phyloP scores from a whole-genome alignment of 2,113 vertebrate genomes.

The Pelodiscus sinensis region DNA sequence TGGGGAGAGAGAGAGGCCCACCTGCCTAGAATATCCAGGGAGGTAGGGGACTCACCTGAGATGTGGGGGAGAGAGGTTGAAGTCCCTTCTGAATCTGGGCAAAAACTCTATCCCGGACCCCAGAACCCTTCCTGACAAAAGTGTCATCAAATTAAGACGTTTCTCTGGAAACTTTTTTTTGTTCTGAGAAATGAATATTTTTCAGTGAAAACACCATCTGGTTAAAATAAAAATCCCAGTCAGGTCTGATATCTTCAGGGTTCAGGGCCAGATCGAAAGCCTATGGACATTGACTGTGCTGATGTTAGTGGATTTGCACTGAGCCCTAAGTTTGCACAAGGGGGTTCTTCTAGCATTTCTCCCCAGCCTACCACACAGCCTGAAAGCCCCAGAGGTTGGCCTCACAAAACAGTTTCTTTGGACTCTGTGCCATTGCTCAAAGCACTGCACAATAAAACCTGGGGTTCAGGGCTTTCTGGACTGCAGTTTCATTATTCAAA shows the following conservation, averaged over 20 bases:
- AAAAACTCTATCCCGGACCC: too few relatives aligned
- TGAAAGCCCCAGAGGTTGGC: background rate
- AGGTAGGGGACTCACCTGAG: background rate
- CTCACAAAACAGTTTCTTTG: background rate
- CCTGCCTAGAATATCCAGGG: background rate
- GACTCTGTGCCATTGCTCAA: background rate
- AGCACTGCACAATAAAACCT: background rate
- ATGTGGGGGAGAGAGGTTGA: background rate
- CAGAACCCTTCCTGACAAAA: too few relatives aligned
- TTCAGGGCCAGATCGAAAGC: too few relatives aligned
- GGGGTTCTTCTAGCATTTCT: background rate
- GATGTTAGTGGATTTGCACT: background rate
- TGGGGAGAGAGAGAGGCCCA: too few relatives aligned
- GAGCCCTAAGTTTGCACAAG: background rate
- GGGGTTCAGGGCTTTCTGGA: background rate
- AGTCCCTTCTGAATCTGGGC: background rate
- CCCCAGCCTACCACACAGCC: background rate
- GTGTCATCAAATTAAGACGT: background rate
- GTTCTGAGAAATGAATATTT: too few relatives aligned
- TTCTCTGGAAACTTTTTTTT: too few relatives aligned
- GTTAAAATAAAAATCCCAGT: too few relatives aligned
- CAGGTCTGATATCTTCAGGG: background rate
- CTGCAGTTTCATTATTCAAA: background rate
- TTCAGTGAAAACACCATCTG: too few relatives aligned
- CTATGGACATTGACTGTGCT: background rate